A percentile compares a stretch with the other conserved stretches of the same genome.
Evolutionary conservation across 2,113 vertebrate genomes (phyloP).

Genomic region (Ibidorhyncha struthersii): DNA sequence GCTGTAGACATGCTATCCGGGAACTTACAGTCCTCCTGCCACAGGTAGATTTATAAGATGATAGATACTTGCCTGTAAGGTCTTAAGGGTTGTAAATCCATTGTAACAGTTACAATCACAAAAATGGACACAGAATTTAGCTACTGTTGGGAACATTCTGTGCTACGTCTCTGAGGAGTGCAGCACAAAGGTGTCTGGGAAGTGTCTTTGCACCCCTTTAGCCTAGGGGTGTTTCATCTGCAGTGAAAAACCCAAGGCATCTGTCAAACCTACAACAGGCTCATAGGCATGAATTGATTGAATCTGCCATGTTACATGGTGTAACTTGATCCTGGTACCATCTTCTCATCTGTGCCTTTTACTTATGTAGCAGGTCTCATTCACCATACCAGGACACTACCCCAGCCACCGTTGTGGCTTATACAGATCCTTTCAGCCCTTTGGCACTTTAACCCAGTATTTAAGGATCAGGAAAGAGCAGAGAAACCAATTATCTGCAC

Average conservation of each 20-base stretch:
- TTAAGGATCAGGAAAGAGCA: neutral
- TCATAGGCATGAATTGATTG: neutral
- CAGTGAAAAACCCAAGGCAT: neutral
- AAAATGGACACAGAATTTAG: neutral
- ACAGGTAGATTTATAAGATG: neutral
- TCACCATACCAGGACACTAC: neutral
- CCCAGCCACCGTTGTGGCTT: neutral
- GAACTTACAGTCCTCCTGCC: neutral
- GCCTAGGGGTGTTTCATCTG: neutral
- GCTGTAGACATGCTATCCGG: neutral
- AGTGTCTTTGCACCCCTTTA: neutral
- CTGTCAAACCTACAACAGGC: too few relatives aligned
- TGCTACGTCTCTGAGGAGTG: neutral
- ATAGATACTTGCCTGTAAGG: neutral
- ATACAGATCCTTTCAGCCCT: neutral
- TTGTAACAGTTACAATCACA: neutral
- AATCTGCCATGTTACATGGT: neutral
- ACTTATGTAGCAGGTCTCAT: rapidly evolving
- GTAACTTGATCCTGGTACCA: neutral
- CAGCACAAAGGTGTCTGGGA: neutral
- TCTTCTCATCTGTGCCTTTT: neutral
- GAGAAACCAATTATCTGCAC: neutral
- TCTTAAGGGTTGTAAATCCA: neutral
- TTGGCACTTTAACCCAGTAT: neutral
- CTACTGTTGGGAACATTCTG: neutral